phyloP scores from a whole-genome alignment of 2,888 invertebrate genomes.

The Elysia crispata region DNA sequence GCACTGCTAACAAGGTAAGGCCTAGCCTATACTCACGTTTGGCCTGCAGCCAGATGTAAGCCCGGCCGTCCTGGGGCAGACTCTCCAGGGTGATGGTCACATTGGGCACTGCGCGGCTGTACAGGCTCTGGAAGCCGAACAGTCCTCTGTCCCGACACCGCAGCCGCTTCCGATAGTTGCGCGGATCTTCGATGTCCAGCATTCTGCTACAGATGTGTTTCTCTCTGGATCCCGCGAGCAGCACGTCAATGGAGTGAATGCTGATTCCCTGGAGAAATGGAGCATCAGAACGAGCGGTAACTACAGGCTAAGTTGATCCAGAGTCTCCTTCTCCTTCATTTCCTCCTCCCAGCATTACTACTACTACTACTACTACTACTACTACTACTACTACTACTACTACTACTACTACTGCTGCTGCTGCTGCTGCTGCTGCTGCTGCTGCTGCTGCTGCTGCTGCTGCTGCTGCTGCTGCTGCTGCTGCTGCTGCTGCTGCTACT shows the following conservation, averaged over 20 bases:
- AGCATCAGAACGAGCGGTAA: neutral
- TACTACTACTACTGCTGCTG: conserved; percentile 19
- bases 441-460: neutral
- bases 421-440: conserved; percentile 22
- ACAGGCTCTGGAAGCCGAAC: conserved; percentile 64
- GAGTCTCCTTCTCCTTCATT: too few species aligned
- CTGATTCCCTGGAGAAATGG: conserved; percentile 56
- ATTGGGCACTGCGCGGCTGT: conserved; percentile 62
- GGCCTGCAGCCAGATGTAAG: conserved; percentile 67
- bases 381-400: conserved; percentile 25
- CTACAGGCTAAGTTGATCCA: too few species aligned
- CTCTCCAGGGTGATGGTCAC: conserved; percentile 65
- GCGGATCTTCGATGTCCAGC: neutral
- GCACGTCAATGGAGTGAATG: conserved; percentile 58
- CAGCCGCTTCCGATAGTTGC: too few species aligned
- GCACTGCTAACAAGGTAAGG: too few species aligned
- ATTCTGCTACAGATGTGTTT: neutral
- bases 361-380: neutral
- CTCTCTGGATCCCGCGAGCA: conserved; percentile 45
- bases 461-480: neutral
- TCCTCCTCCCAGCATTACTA: neutral
- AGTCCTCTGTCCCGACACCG: conserved; percentile 66
- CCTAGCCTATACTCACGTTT: conserved; percentile 66
- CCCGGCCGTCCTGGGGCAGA: conserved; percentile 57
- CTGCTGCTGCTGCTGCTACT: conserved; percentile 3